Evolutionary conservation across 2,888 invertebrate species (phyloP), one percentile per base, ranked within the genome.

Genomic region (Pandemis cinnamomeana): DNA sequence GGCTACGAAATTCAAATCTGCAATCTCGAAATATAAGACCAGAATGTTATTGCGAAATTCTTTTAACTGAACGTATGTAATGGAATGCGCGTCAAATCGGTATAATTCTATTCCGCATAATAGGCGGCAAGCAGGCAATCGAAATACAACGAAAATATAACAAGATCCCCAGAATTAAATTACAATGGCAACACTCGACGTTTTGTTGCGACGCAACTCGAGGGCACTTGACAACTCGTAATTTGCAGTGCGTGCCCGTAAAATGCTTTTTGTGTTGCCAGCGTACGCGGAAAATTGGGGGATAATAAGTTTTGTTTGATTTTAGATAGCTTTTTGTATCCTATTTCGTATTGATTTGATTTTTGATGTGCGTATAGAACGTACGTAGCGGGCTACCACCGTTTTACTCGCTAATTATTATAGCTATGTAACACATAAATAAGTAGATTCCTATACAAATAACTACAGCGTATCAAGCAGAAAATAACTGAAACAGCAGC

Each of bases 161-260:
- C 58, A 58, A 11, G 58, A 58, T 58, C 11, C 58, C 11, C 27
- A 11, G 58, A 58, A 58, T 58, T 58, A 58, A 58, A 58, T 58
- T 58, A 58, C 58, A 10, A 58, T 20, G 58, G 27, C 10, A 58
- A 58, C 58, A 27, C 58, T 55, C 8, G 20, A 20, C 58, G 58
- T 11, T 13, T 58, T 58, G 61, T 61, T 61, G 7, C 20, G 36
- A 42, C 61, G n/a, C 61, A 41, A 41, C 13, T 61, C 36, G 61
- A 27, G 20, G 58, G 58, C 58, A 58, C 58, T 58, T 42, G 61
- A 42, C 20, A 48, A 63, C 64, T 48, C 41, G 67, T 67, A 53
- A 67, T 67, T 51, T 67, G 51, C 51, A 67, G 67, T 67, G 67
- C 67, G 67, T 53, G 41, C 67, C 67, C 67, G 53, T 67, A 67